phyloP scores from a whole-genome alignment of 2,888 invertebrate species.

The Pyralis farinalis region DNA sequence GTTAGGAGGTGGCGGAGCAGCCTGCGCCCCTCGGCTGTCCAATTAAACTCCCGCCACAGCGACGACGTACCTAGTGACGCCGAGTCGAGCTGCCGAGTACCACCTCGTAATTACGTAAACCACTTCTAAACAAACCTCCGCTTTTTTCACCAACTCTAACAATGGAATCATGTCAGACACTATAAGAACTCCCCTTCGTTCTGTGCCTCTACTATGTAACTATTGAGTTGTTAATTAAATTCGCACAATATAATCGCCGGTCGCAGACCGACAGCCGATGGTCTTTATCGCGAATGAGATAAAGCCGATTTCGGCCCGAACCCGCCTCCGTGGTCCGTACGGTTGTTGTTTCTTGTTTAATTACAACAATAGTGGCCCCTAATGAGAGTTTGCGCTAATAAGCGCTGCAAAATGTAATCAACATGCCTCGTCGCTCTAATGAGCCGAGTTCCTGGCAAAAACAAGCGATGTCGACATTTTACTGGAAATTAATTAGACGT shows the following conservation, averaged over 20 bases:
- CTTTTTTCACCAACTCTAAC: slow-evolving; percentile 69
- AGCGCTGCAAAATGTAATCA: slow-evolving; percentile 80
- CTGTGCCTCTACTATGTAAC: slow-evolving; percentile 53
- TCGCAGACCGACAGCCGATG: slow-evolving; percentile 19
- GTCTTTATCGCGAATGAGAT: slow-evolving; percentile 36
- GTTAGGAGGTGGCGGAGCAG: slow-evolving; percentile 45
- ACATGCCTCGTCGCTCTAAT: slow-evolving; percentile 78
- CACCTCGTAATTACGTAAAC: slow-evolving; percentile 71
- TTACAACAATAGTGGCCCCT: slow-evolving; percentile 80
- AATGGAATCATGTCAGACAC: slow-evolving; percentile 73
- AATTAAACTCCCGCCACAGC: slow-evolving; percentile 58
- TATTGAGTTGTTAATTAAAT: slow-evolving; percentile 79
- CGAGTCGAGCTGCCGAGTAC: slow-evolving; percentile 33
- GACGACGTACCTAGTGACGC: slow-evolving; percentile 13
- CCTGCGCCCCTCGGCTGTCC: slow-evolving; percentile 51
- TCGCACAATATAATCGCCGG: slow-evolving; percentile 55
- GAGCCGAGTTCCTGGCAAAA: slow-evolving; percentile 77
- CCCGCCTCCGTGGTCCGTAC: slow-evolving; percentile 39
- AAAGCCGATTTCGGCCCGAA: slow-evolving; percentile 45
- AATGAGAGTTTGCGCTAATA: slow-evolving; percentile 80
- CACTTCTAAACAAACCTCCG: slow-evolving; percentile 70
- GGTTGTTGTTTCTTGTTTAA: slow-evolving; percentile 73
- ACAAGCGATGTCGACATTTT: slow-evolving; percentile 73
- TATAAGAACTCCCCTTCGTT: slow-evolving; percentile 67
- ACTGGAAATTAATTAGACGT: slow-evolving; percentile 76